A percentile compares a stretch with the other conserved stretches of the same genome.
Evolutionary conservation across 2,113 vertebrate genomes (phyloP).

Genomic region (Polyodon spathula): DNA sequence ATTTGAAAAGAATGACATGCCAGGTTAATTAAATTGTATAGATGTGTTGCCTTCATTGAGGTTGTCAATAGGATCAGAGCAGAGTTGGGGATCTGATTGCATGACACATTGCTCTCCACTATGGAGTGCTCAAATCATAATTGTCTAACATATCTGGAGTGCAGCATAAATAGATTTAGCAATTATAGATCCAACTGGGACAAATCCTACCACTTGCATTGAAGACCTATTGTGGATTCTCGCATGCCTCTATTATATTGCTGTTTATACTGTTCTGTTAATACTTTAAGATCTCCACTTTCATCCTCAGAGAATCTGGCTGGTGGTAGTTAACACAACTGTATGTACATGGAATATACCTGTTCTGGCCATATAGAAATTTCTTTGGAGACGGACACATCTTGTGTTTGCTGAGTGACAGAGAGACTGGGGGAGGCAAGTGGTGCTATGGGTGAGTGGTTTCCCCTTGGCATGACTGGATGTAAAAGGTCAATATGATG

Average conservation of each 20-base stretch:
- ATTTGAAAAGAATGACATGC: conserved; percentile 10
- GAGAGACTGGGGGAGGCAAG: too few relatives aligned
- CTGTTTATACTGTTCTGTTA: not conserved
- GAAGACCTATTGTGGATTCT: not conserved
- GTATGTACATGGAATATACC: not conserved
- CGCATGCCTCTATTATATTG: not conserved
- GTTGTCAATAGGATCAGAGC: conserved; percentile 29
- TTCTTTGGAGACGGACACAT: too few relatives aligned
- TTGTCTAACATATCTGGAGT: conserved; percentile 25
- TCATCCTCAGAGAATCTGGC: not conserved
- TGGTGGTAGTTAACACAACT: not conserved
- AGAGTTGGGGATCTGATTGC: conserved; percentile 29
- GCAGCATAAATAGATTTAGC: conserved; percentile 33
- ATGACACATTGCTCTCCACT: conserved; percentile 29
- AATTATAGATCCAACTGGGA: conserved; percentile 29
- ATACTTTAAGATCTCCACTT: not conserved
- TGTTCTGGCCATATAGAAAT: not conserved
- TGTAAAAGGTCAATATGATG: not conserved
- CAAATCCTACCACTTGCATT: not conserved
- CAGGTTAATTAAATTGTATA: conserved; percentile 27
- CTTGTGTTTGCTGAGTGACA: too few relatives aligned
- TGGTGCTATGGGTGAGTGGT: not conserved
- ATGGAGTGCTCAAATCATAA: conserved; percentile 30
- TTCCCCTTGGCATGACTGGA: not conserved
- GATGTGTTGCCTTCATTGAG: conserved; percentile 36